Evolutionary conservation across 37 sponge, comb jelly and placozoan genomes (phyloP), one percentile per base, ranked within the genome.

Genomic region (Ephydatia muelleri): DNA sequence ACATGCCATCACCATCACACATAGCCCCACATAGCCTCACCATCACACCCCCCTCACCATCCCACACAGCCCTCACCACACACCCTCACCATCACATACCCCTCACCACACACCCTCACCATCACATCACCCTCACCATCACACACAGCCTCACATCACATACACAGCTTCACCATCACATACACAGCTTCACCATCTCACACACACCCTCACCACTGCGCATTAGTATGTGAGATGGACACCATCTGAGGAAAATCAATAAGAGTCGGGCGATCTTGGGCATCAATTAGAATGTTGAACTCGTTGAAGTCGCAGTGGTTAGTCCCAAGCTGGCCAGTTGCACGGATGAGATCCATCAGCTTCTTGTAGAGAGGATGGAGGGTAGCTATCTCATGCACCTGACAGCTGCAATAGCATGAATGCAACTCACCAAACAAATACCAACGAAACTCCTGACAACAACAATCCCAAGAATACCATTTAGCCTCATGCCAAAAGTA

Each of bases 181-280:
- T 26, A 66, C 43, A 12, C 26, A 76, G 16, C 13, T 33, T 38
- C n/a, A n/a, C n/a, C n/a, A n/a, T n/a, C 22, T n/a, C 40, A 82
- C 14, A 13, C 72, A 47, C 67, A 73, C 21, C 35, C 80, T 35
- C 66, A 95, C 91, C 93, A 93, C 80, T 87, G 80, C n/a, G 99
- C 99, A 84, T 97, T 93, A 28, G 49, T 23, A 73, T 99, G 99
- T 23, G 92, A 80, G 0, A 93, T 97, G 31, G 99, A 95, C 16
- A 99, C 89, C 99, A 99, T 99, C 82, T 99, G 99, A 25, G 99
- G 99, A 49, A 99, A 92, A 49, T 99, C 99, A 70, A 99, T 99
- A 12, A 99, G 57, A 8, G 93, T 99, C 16, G 93, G 83, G 27
- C 74, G 64, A 69, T 93, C 99, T 38, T 91, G 74, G 2, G 89